phyloP scores from a whole-genome alignment of 2,113 vertebrate species.

The Stegostoma tigrinum region DNA sequence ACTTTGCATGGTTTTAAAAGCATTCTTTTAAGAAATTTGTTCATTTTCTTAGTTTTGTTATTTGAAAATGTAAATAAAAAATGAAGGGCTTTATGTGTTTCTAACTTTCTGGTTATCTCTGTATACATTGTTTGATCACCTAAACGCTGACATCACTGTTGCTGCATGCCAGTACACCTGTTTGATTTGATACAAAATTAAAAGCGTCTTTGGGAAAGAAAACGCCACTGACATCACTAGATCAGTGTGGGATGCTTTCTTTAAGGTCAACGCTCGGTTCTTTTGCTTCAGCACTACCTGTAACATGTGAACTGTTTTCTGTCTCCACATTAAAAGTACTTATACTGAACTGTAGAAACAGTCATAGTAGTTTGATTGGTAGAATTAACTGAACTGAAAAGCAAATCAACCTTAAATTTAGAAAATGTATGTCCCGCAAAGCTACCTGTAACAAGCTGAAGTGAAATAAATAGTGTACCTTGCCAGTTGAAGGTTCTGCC shows the following conservation, averaged over 20 bases:
- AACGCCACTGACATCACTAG: neutral
- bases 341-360: neutral
- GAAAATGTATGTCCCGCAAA: neutral
- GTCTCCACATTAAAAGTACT: neutral
- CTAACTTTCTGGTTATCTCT: no score
- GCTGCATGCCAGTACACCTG: no score
- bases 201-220: neutral
- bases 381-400: neutral
- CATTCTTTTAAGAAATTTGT: no score
- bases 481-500: slow-evolving; percentile 46
- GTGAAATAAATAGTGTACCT: slow-evolving; percentile 47
- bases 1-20: no score
- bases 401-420: neutral
- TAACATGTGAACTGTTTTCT: neutral
- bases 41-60: no score
- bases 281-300: no score
- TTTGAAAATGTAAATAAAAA: no score
- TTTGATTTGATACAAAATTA: neutral
- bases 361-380: neutral
- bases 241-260: neutral
- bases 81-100: no score
- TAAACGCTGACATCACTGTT: no score
- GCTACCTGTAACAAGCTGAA: neutral
- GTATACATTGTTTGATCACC: neutral
- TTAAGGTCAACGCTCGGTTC: neutral